phyloP scores from a whole-genome alignment of 2,113 vertebrate genomes.

The Corydoras sp. region DNA sequence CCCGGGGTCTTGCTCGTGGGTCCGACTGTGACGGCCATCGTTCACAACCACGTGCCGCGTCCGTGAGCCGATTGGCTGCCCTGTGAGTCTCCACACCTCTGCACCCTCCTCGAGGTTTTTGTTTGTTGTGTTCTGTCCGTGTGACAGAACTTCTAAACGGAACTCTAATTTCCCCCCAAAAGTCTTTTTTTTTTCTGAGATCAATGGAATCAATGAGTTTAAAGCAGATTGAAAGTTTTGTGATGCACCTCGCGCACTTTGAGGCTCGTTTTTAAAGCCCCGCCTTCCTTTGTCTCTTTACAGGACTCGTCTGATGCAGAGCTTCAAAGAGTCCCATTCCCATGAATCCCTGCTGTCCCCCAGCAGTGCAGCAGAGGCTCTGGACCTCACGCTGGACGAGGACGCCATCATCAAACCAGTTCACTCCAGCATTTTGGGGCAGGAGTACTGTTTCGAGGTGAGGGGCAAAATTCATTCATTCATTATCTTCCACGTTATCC shows the following conservation, averaged over 20 bases:
- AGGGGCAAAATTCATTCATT: no score
- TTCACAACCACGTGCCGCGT: no score
- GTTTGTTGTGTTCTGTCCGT: no score
- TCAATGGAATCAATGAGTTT: background rate
- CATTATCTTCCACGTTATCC: no score
- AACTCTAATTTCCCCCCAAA: no score
- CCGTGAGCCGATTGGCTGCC: no score
- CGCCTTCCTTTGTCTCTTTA: slow-evolving; percentile 24
- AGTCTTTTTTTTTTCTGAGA: no score
- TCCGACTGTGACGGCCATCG: no score
- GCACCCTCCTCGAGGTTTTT: no score
- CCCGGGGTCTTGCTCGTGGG: no score
- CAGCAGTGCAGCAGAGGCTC: slow-evolving; percentile 86
- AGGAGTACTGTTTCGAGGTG: slow-evolving; percentile 97
- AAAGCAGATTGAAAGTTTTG: background rate
- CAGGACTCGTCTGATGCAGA: slow-evolving; percentile 94
- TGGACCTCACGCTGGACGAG: slow-evolving; percentile 92
- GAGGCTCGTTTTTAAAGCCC: background rate
- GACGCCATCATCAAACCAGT: slow-evolving; percentile 93
- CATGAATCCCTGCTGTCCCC: slow-evolving; percentile 92
- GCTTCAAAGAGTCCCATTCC: slow-evolving; percentile 94
- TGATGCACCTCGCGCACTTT: slow-evolving; percentile 3
- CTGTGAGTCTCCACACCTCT: no score
- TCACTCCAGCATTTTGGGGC: slow-evolving; percentile 93
- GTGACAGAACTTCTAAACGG: no score